These are phyloP conservation scores for Sympetrum striolatum DNA, from an alignment of 2,888 invertebrate genomes.

Conservation along the genomic window DNA sequence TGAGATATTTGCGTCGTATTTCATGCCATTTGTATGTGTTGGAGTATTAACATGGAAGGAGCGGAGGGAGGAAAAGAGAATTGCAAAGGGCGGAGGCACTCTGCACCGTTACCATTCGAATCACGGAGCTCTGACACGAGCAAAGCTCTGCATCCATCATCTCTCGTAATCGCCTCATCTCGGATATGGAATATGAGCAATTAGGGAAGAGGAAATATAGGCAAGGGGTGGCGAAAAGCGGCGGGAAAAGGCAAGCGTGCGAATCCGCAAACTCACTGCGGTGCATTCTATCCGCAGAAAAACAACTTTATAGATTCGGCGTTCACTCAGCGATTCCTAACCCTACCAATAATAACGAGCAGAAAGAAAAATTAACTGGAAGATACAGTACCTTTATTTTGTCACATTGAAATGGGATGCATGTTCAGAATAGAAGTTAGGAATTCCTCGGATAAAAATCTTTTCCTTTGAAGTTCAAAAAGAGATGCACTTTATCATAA, in stretches of 20 bases:
- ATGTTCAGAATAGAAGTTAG: too few species aligned
- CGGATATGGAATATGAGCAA: neutral
- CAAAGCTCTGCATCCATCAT: neutral
- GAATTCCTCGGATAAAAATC: too few species aligned
- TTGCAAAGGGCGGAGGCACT: neutral
- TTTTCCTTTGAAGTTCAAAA: too few species aligned
- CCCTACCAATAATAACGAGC: too few species aligned
- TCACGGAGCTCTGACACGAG: neutral
- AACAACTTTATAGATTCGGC: too few species aligned
- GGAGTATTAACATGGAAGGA: neutral
- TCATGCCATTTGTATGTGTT: neutral
- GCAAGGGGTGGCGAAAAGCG: neutral
- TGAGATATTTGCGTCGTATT: too few species aligned
- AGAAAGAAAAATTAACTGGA: too few species aligned
- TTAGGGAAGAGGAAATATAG: neutral
- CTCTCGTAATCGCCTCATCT: neutral
- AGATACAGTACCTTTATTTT: too few species aligned
- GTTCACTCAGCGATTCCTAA: too few species aligned
- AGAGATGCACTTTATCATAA: too few species aligned
- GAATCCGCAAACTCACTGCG: neutral
- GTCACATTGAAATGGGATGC: too few species aligned
- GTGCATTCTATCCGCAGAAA: neutral
- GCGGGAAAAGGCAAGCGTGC: neutral
- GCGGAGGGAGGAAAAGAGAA: neutral
- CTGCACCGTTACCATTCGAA: neutral